A percentile compares a stretch with the other conserved stretches of the same genome.
Conservation (phyloP, 1,140 invertebrate species). For the Conus betulinus region DNA sequence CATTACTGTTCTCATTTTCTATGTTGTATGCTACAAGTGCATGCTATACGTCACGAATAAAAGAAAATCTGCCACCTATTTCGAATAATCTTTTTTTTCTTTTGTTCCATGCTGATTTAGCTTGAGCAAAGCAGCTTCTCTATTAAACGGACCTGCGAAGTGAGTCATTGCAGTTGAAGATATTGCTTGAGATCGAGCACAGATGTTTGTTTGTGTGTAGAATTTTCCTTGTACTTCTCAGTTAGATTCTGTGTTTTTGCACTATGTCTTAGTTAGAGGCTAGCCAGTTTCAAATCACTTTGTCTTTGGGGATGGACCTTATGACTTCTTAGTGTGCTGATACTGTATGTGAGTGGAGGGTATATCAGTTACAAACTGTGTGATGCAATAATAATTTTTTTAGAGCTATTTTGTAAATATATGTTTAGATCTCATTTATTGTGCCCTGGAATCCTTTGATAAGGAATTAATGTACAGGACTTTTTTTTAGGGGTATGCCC, state of each 20-base stretch:
- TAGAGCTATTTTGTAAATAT: too few relatives aligned
- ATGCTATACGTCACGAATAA: neutral
- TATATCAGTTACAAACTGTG: too few relatives aligned
- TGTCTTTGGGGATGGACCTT: neutral
- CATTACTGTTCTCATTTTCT: too few relatives aligned
- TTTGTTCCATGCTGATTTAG: slow-evolving; percentile 29
- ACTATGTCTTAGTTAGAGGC: neutral
- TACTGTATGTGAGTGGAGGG: too few relatives aligned
- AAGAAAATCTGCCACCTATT: neutral
- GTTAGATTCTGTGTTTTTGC: neutral
- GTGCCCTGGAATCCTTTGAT: too few relatives aligned
- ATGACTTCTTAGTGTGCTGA: too few relatives aligned
- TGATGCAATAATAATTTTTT: too few relatives aligned
- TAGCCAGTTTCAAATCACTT: neutral
- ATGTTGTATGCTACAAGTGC: neutral
- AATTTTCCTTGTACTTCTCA: neutral
- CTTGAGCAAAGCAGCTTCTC: slow-evolving; percentile 41
- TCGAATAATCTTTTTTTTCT: slow-evolving; percentile 9
- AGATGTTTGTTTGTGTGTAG: neutral
- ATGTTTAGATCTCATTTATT: too few relatives aligned
- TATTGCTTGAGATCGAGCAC: slow-evolving; percentile 8
- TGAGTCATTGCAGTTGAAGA: slow-evolving; percentile 11
- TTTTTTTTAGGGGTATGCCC: too few relatives aligned
- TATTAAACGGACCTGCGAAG: slow-evolving; percentile 37
- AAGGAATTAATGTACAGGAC: too few relatives aligned